A percentile compares a stretch with the other conserved stretches of the same genome.
phyloP scores from a whole-genome alignment of 1,140 invertebrate species.

The Trichogramma pretiosum region DNA sequence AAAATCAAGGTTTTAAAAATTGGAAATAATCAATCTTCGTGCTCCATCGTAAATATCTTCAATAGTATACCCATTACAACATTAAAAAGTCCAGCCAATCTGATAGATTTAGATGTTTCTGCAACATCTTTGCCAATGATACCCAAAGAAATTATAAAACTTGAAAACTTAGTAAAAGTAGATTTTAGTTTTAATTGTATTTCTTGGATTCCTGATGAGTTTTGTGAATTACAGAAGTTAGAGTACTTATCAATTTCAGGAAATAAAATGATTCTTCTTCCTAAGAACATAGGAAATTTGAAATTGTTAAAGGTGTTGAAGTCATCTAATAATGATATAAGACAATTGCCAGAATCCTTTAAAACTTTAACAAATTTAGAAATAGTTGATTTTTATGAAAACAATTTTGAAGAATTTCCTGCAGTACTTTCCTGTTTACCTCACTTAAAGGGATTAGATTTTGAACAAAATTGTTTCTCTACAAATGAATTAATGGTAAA shows the following conservation, averaged over 20 bases:
- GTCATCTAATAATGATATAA: conserved; percentile 1
- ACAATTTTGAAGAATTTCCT: conserved; percentile 12
- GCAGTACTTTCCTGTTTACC: neutral
- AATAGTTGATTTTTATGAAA: conserved; percentile 9
- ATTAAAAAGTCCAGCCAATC: conserved; percentile 3
- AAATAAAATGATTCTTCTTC: conserved; percentile 8
- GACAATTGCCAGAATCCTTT: conserved; percentile 10
- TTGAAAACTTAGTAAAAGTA: conserved; percentile 9
- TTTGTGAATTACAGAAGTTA: conserved; percentile 11
- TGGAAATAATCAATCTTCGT: neutral
- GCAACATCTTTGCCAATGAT: neutral
- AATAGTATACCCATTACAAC: neutral
- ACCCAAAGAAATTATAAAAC: neutral
- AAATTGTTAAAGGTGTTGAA: conserved; percentile 3
- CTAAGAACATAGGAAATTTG: conserved; percentile 11
- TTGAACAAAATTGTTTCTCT: conserved; percentile 8
- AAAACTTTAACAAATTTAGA: conserved; percentile 5
- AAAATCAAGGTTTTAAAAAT: conserved; percentile 6
- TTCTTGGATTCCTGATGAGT: conserved; percentile 11
- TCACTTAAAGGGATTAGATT: conserved; percentile 12
- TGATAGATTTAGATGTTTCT: conserved; percentile 11
- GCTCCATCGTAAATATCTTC: conserved; percentile 5
- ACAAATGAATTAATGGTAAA: conserved; percentile 8
- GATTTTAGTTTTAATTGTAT: conserved; percentile 8
- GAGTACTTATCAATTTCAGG: conserved; percentile 11